Conservation (phyloP, 2,113 vertebrate species). For the Atrichornis clamosus region DNA sequence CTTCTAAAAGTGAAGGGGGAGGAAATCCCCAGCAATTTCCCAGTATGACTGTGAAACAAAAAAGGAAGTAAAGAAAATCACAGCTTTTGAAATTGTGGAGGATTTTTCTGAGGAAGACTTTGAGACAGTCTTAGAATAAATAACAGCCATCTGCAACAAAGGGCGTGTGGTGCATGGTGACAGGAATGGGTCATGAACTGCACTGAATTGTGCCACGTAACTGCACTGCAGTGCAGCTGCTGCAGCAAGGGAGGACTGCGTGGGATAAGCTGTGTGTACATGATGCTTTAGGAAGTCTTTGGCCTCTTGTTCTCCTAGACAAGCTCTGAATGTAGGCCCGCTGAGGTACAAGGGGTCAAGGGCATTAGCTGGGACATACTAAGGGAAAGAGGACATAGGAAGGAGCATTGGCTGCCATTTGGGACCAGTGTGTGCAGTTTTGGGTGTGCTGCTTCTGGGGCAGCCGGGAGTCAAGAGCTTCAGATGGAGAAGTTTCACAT, state of each 20-base stretch:
- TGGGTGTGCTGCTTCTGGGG: not conserved
- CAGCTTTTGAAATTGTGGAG: not conserved
- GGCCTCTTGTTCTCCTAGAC: not conserved
- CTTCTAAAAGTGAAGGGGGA: not conserved
- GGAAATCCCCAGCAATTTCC: not conserved
- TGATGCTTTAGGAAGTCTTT: not conserved
- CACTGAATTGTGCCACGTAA: not conserved
- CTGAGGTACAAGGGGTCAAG: not conserved
- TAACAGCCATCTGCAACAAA: not conserved
- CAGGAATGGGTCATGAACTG: not conserved
- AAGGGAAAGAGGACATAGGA: not conserved
- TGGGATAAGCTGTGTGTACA: not conserved
- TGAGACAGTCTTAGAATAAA: not conserved
- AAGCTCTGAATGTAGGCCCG: not conserved
- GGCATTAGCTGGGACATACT: accelerated
- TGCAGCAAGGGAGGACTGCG: accelerated
- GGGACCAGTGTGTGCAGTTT: not conserved
- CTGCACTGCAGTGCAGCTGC: not conserved
- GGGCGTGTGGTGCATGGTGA: accelerated
- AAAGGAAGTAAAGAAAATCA: not conserved
- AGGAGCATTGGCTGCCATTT: not conserved
- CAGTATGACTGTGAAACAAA: not conserved
- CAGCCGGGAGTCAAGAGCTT: not conserved
- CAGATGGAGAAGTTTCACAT: not conserved
- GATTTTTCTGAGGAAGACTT: not conserved